Percentiles rank a stretch among this genome's conserved stretches.
phyloP scores from a whole-genome alignment of 2,888 invertebrate species.

The Agrotis ipsilon region DNA sequence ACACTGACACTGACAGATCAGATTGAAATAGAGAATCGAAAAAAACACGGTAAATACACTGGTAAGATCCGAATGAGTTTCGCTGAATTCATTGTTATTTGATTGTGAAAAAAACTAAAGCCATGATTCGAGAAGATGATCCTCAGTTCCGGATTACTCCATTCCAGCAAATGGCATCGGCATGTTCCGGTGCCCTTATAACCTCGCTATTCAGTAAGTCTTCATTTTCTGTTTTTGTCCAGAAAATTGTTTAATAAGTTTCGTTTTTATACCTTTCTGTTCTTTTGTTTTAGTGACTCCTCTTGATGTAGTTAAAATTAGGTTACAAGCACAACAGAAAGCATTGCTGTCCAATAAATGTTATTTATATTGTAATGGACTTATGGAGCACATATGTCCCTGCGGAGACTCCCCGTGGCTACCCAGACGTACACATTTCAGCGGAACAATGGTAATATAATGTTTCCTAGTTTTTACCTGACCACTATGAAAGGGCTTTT shows the following conservation, averaged over 20 bases:
- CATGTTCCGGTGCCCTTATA: slow-evolving; percentile 96
- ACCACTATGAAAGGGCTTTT: too few relatives aligned
- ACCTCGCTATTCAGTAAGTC: slow-evolving; percentile 96
- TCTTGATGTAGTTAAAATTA: slow-evolving; percentile 99
- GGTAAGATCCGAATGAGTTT: slow-evolving; percentile 53
- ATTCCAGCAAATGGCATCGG: slow-evolving; percentile 95
- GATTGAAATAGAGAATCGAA: slow-evolving; percentile 11
- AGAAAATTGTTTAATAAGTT: neutral
- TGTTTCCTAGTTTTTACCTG: too few relatives aligned
- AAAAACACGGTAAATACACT: slow-evolving; percentile 45
- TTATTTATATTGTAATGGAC: slow-evolving; percentile 98
- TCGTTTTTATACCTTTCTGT: slow-evolving; percentile 3
- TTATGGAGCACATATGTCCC: slow-evolving; percentile 99
- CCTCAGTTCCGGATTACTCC: slow-evolving; percentile 95
- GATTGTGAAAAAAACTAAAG: slow-evolving; percentile 46
- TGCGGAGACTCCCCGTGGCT: slow-evolving; percentile 94
- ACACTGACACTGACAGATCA: neutral
- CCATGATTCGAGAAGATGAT: slow-evolving; percentile 92
- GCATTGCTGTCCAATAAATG: slow-evolving; percentile 96
- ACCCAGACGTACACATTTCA: slow-evolving; percentile 93
- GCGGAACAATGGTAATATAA: slow-evolving; percentile 93
- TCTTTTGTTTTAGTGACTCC: slow-evolving; percentile 96
- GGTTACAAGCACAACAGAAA: slow-evolving; percentile 98
- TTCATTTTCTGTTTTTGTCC: slow-evolving; percentile 14
- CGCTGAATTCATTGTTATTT: slow-evolving; percentile 20